Conservation (phyloP, 2,113 vertebrate genomes). For the Rhizomys pruinosus region DNA sequence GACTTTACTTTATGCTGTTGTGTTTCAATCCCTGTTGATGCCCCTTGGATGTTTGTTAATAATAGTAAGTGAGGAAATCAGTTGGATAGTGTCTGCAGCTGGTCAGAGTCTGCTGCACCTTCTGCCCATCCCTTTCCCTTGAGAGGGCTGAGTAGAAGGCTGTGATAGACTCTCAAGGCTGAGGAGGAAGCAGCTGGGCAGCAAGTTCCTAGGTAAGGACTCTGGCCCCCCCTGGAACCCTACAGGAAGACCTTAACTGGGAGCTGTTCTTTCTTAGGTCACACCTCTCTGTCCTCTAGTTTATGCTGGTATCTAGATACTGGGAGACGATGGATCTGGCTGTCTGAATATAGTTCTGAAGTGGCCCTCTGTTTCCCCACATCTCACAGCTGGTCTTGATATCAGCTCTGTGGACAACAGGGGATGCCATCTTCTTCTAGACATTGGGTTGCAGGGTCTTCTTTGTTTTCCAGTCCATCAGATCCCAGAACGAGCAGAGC, state of each 20-base stretch:
- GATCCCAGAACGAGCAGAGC: too few species aligned
- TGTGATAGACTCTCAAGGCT: background rate
- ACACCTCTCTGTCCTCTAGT: background rate
- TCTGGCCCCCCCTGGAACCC: background rate
- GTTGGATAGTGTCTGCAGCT: too few species aligned
- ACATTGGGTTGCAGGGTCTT: background rate
- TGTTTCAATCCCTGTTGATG: background rate
- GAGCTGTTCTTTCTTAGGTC: too few species aligned
- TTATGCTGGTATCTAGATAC: background rate
- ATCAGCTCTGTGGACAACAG: background rate
- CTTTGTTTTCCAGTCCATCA: background rate
- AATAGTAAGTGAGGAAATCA: too few species aligned
- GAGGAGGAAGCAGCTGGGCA: background rate
- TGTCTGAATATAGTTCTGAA: background rate
- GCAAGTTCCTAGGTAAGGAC: too few species aligned
- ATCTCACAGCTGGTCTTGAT: background rate
- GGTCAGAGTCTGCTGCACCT: too few species aligned
- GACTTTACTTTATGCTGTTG: background rate
- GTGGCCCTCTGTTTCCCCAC: background rate
- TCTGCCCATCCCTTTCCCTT: too few species aligned
- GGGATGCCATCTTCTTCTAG: background rate
- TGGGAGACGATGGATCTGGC: background rate
- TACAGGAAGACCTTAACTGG: background rate
- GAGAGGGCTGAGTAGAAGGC: background rate
- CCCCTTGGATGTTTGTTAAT: background rate